Evolutionary conservation across 1,140 invertebrate species (phyloP).

Genomic region (Probaryconus sp.): DNA sequence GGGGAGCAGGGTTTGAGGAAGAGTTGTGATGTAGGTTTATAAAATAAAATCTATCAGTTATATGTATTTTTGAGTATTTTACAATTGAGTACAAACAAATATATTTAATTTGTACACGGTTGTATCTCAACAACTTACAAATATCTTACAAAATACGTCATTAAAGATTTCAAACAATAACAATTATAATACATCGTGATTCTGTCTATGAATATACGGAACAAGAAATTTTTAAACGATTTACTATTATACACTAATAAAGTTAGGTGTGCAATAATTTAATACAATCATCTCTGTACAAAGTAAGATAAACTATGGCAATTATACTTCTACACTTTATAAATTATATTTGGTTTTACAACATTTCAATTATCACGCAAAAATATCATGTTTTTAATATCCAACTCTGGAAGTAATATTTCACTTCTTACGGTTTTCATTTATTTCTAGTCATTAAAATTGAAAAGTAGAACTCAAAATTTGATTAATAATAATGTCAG

Average conservation of each 20-base stretch:
- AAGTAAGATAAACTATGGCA: slow-evolving; percentile 12
- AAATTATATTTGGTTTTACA: neutral
- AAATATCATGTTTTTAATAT: too few species aligned
- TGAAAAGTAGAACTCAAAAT: too few species aligned
- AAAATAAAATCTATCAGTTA: too few species aligned
- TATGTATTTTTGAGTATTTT: slow-evolving; percentile 66
- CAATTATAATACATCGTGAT: slow-evolving; percentile 32
- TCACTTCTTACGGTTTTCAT: too few species aligned
- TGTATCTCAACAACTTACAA: slow-evolving; percentile 22
- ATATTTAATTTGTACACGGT: slow-evolving; percentile 14
- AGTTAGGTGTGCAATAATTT: slow-evolving; percentile 3
- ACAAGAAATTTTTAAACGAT: slow-evolving; percentile 8
- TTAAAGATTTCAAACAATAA: slow-evolving; percentile 35
- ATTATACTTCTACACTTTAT: neutral
- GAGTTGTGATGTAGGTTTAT: too few species aligned
- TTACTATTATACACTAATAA: slow-evolving; percentile 18
- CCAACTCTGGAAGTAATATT: too few species aligned
- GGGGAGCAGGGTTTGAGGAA: too few species aligned
- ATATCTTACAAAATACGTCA: slow-evolving; percentile 28
- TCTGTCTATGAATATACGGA: slow-evolving; percentile 4
- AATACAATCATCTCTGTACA: slow-evolving; percentile 31
- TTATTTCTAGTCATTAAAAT: too few species aligned
- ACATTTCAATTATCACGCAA: too few species aligned
- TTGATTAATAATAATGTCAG: too few species aligned
- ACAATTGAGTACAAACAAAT: slow-evolving; percentile 59